A percentile compares a stretch with the other conserved stretches of the same genome.
Evolutionary conservation across 2,888 invertebrate species (phyloP).

Genomic region (Choreutis nemorana): DNA sequence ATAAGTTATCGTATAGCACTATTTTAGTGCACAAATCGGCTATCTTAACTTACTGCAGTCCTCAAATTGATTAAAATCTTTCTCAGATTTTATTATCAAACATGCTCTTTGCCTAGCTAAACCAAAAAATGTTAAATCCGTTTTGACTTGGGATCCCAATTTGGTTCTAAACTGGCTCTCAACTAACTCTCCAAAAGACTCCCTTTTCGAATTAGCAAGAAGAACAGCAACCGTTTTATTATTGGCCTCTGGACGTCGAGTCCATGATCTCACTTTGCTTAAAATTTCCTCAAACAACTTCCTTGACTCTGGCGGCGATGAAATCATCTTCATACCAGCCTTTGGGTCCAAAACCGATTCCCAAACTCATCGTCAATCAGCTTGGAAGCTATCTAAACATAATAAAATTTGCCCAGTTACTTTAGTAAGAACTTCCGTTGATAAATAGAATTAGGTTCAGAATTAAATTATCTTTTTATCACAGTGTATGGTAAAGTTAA

Average conservation of each 20-base stretch:
- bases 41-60: slow-evolving; percentile 13
- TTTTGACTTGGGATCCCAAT: neutral
- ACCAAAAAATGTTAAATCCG: neutral
- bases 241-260: slow-evolving; percentile 13
- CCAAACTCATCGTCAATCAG: slow-evolving; percentile 8
- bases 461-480: slow-evolving; percentile 3
- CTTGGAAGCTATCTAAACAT: slow-evolving; percentile 3
- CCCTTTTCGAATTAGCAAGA: slow-evolving; percentile 6
- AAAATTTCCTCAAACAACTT: slow-evolving; percentile 7
- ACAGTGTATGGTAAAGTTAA: slow-evolving; percentile 4
- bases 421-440: slow-evolving; percentile 2
- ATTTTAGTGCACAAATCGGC: slow-evolving; percentile 17
- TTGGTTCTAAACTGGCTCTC: neutral
- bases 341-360: too few relatives aligned
- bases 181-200: neutral
- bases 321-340: too few relatives aligned
- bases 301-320: too few relatives aligned
- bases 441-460: slow-evolving; percentile 1
- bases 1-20: slow-evolving; percentile 11
- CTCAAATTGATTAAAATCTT: slow-evolving; percentile 5
- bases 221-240: slow-evolving; percentile 9
- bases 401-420: neutral
- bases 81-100: slow-evolving; percentile 10
- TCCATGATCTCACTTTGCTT: slow-evolving; percentile 15
- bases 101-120: slow-evolving; percentile 10